A percentile compares a stretch with the other conserved stretches of the same genome.
Evolutionary conservation across 2,888 invertebrate genomes (phyloP).

Genomic region (Pristionchus japonicus): DNA sequence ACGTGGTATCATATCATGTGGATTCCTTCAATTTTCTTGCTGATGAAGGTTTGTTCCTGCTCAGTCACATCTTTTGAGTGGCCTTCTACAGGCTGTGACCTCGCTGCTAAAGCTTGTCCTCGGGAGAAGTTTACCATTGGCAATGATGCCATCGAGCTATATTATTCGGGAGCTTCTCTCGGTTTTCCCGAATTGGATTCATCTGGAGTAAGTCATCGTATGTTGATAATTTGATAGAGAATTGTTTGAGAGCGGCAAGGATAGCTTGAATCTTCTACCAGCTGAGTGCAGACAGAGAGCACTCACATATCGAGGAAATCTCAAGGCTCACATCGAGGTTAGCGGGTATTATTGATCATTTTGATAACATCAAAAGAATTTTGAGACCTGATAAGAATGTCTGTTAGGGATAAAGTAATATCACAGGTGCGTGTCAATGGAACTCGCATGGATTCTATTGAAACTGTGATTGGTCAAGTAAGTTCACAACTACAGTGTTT

Average conservation of each 20-base stretch:
- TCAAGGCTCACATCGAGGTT: slow-evolving; percentile 77
- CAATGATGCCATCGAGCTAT: slow-evolving; percentile 66
- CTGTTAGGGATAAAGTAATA: no score
- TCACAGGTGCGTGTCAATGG: slow-evolving; percentile 67
- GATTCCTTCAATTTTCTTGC: slow-evolving; percentile 93
- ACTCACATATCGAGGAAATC: slow-evolving; percentile 86
- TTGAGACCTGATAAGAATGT: no score
- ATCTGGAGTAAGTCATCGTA: slow-evolving; percentile 51
- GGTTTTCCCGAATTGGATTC: slow-evolving; percentile 63
- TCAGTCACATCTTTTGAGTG: not conserved
- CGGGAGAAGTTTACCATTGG: slow-evolving; percentile 67
- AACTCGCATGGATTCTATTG: slow-evolving; percentile 59
- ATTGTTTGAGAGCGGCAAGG: slow-evolving; percentile 36
- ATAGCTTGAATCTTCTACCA: slow-evolving; percentile 77
- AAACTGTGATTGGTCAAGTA: slow-evolving; percentile 66
- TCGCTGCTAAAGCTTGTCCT: slow-evolving; percentile 74
- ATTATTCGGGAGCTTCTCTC: slow-evolving; percentile 61
- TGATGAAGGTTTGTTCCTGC: slow-evolving; percentile 58
- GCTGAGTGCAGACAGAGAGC: slow-evolving; percentile 89
- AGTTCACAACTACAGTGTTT: no score
- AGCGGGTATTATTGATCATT: not conserved
- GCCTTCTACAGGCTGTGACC: slow-evolving; percentile 83
- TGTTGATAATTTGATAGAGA: not conserved
- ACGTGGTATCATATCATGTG: slow-evolving; percentile 81
- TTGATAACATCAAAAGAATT: no score